phyloP scores from a whole-genome alignment of 2,113 vertebrate species.

The Mohoua ochrocephala region DNA sequence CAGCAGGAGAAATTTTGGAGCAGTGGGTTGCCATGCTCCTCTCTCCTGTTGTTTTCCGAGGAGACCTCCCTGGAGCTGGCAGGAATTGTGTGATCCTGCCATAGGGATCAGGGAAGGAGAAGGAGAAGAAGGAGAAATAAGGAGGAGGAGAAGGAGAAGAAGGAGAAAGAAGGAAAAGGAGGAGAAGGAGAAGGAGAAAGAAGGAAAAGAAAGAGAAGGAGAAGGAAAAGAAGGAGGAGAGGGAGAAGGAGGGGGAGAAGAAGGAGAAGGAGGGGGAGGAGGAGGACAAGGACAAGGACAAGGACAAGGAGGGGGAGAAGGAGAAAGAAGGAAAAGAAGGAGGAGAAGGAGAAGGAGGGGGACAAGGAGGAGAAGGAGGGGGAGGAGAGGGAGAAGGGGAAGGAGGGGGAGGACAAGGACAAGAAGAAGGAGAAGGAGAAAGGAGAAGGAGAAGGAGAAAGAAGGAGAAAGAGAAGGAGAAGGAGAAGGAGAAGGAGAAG shows the following conservation, averaged over 20 bases:
- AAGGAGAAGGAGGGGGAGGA: rapidly evolving
- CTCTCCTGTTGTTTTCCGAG: neutral
- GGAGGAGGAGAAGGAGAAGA: too few relatives aligned
- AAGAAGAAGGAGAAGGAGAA: too few relatives aligned
- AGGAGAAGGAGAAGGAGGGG: neutral
- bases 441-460: neutral
- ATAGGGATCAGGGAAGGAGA: neutral
- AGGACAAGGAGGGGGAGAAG: neutral
- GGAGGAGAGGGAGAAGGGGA: neutral
- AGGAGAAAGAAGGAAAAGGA: too few relatives aligned
- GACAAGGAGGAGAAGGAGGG: rapidly evolving
- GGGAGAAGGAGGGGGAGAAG: too few relatives aligned
- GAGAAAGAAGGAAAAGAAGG: rapidly evolving
- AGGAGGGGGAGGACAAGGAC: neutral
- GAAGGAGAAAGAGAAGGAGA: rapidly evolving
- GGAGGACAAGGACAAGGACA: too few relatives aligned
- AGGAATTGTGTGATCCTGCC: neutral
- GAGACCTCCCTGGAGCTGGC: neutral
- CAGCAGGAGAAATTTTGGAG: neutral
- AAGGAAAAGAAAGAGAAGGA: too few relatives aligned
- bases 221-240: too few relatives aligned
- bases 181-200: too few relatives aligned
- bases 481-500: neutral
- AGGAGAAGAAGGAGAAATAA: too few relatives aligned
- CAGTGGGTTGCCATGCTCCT: neutral